Conservation (phyloP, 2,888 invertebrate genomes). For the Hylaea fasciaria region DNA sequence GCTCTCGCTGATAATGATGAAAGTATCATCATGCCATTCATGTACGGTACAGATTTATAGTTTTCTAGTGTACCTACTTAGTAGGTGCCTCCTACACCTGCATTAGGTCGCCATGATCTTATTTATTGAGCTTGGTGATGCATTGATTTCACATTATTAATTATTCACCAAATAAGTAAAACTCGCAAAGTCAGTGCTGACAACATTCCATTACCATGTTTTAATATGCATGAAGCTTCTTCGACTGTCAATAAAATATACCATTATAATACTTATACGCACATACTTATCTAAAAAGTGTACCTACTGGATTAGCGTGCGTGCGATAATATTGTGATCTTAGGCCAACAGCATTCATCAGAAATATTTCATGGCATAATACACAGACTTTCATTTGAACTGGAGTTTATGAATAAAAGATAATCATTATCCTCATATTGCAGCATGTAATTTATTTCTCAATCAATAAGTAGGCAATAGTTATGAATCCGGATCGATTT, state of each 20-base stretch:
- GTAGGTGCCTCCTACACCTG: too few relatives aligned
- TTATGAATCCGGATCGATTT: background rate
- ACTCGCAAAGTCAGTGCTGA: conserved; percentile 28
- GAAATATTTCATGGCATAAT: too few relatives aligned
- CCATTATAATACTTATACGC: background rate
- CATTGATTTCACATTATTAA: conserved; percentile 14
- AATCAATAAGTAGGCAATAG: background rate
- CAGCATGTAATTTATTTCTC: background rate
- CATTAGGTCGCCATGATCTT: too few relatives aligned
- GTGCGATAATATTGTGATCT: background rate
- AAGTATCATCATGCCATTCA: too few relatives aligned
- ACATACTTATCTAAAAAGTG: background rate
- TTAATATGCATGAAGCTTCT: conserved; percentile 33
- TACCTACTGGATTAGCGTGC: conserved; percentile 11
- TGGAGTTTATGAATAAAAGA: too few relatives aligned
- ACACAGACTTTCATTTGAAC: too few relatives aligned
- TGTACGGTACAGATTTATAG: too few relatives aligned
- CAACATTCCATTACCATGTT: conserved; percentile 33
- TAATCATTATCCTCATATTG: too few relatives aligned
- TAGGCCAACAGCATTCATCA: too few relatives aligned
- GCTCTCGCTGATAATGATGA: too few relatives aligned
- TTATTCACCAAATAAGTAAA: conserved; percentile 19
- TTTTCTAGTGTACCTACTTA: too few relatives aligned
- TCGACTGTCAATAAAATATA: conserved; percentile 7
- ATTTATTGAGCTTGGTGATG: too few relatives aligned